Conservation (phyloP, 2,797 vertebrate genomes). For the Fundulus diaphanus region DNA sequence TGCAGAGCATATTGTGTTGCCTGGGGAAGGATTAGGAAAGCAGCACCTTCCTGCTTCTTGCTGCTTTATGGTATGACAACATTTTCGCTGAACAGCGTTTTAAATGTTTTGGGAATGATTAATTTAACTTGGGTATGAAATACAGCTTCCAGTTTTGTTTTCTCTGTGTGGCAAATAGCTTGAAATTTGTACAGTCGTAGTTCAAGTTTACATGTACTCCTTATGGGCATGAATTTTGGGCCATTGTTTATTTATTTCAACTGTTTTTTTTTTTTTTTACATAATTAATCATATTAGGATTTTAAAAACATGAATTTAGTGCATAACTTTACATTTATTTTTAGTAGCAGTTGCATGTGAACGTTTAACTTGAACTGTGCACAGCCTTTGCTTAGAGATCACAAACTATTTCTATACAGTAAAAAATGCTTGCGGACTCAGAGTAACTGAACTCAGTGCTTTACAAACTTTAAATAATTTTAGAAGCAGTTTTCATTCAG, state of each 20-base stretch:
- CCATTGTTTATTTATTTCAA: background rate
- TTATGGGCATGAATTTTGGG: background rate
- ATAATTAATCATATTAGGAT: too few relatives aligned
- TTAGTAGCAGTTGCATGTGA: background rate
- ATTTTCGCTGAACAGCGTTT: constrained; percentile 11
- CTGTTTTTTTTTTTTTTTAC: background rate
- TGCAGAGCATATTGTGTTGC: constrained; percentile 70
- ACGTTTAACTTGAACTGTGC: background rate
- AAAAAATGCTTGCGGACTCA: too few relatives aligned
- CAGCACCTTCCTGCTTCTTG: constrained; percentile 37
- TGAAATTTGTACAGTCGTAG: background rate
- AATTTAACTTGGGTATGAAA: background rate
- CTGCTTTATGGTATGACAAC: background rate
- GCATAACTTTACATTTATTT: background rate
- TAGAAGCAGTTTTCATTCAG: background rate
- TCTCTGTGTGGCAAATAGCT: background rate
- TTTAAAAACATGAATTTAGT: background rate
- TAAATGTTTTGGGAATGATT: background rate
- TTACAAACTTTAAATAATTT: too few relatives aligned
- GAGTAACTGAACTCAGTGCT: too few relatives aligned
- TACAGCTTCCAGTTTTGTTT: background rate
- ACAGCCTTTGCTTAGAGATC: too few relatives aligned
- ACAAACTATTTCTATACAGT: too few relatives aligned
- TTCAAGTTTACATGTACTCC: background rate
- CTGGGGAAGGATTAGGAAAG: constrained; percentile 63